Evolutionary conservation across 2,797 vertebrate species (phyloP), one percentile per base, ranked within the genome.

Genomic region (Sciurus vulgaris): DNA sequence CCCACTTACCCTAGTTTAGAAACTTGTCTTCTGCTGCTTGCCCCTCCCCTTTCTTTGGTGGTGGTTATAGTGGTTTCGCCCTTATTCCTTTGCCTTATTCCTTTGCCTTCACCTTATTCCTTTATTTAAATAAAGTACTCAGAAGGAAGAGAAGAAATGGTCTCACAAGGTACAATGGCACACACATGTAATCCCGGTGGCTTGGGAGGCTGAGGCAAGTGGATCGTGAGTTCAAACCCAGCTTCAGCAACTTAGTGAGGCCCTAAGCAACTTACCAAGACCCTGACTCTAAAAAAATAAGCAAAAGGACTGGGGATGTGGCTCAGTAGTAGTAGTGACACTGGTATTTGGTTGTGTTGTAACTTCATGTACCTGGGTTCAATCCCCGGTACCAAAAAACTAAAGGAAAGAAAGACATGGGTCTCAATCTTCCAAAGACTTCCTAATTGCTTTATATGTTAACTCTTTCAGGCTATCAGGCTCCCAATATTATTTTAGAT

Each of bases 401-500:
- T 5, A 18, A 54, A 54, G 17, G 51, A 51, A 51, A 51, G 51
- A 54, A 11, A 54, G 59, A 89, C 72, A 74, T 47, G 47, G 65
- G 22, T 56, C 70, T 95, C 22, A 17, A 1, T 38, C 73, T 61
- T 69, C 77, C 12, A 22, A 44, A 56, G 56, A 82, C 28, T 28
- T 95, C 87, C 72, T 95, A 49, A 93, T 76, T 89, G 26, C 93
- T 94, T 90, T n/a, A 4, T 76, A 5, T 90, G 51, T 91, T 94
- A 73, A 95, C 47, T 96, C 81, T 98, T 98, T 86, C 97, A 99
- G 99, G 98, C 93, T 97, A 96, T 18, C 86, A 96, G 95, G 86
- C 93, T 79, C 99, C 99, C 89, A 98, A 97, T 86, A 98, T 99
- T 90, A 97, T 99, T 97, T 98, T 99, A 97, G 99, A 99, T 94